phyloP scores from a whole-genome alignment of 1,140 invertebrate species.

The Cyclargus thomasi region DNA sequence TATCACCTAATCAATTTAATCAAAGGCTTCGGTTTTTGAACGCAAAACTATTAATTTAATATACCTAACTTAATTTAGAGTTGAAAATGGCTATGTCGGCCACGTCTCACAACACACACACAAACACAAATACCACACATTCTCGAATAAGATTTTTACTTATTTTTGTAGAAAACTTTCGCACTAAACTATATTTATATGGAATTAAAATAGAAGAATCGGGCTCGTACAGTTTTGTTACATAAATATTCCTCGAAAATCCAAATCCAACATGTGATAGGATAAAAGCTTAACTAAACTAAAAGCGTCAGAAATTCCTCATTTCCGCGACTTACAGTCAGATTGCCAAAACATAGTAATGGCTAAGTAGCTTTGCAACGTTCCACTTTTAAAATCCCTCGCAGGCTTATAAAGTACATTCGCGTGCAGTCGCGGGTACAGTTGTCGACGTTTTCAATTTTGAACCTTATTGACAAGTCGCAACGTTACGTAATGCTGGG shows the following conservation, averaged over 20 bases:
- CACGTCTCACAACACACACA: too few relatives aligned
- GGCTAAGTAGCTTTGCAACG: slow-evolving; percentile 3
- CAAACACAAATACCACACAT: too few relatives aligned
- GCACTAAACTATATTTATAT: not conserved
- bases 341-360: slow-evolving; percentile 14
- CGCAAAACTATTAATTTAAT: not conserved
- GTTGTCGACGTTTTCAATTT: not conserved
- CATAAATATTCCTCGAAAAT: not conserved
- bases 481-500: not conserved
- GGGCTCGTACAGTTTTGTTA: not conserved
- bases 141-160: too few relatives aligned
- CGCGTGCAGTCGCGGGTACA: not conserved
- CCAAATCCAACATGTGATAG: slow-evolving; percentile 6
- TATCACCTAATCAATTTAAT: slow-evolving; percentile 7
- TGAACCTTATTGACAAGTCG: not conserved
- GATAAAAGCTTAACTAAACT: slow-evolving; percentile 10
- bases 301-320: not conserved
- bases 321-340: slow-evolving; percentile 6
- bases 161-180: too few relatives aligned
- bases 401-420: not conserved
- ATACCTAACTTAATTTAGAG: too few relatives aligned
- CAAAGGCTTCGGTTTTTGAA: slow-evolving; percentile 1
- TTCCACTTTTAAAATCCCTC: slow-evolving; percentile 10
- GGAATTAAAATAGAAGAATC: not conserved
- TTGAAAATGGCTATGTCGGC: too few relatives aligned